Evolutionary conservation across 2,888 invertebrate species (phyloP).

Genomic region (Polydrusus cervinus): DNA sequence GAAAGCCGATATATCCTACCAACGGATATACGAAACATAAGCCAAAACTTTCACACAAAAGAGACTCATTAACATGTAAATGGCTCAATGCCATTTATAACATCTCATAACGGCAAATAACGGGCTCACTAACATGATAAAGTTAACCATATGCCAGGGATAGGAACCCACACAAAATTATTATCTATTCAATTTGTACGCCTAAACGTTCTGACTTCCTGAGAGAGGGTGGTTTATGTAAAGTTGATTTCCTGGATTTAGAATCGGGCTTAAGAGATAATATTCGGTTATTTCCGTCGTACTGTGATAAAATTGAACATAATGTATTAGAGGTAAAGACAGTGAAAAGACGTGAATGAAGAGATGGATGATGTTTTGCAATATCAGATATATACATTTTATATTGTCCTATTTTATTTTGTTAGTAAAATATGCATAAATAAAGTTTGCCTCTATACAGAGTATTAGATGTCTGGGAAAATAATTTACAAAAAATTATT

Average conservation of each 20-base stretch:
- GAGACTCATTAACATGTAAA: slow-evolving; percentile 67
- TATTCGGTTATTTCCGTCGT: slow-evolving; percentile 36
- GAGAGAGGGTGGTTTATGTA: slow-evolving; percentile 46
- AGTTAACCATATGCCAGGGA: slow-evolving; percentile 41
- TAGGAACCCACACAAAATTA: slow-evolving; percentile 42
- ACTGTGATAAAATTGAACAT: background rate
- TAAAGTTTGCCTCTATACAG: too few relatives aligned
- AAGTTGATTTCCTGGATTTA: slow-evolving; percentile 51
- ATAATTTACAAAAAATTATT: too few relatives aligned
- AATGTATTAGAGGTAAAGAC: background rate
- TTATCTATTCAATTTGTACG: slow-evolving; percentile 55
- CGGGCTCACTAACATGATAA: slow-evolving; percentile 41
- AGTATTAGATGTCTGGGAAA: too few relatives aligned
- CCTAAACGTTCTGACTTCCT: slow-evolving; percentile 52
- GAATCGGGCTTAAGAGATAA: slow-evolving; percentile 50
- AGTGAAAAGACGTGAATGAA: background rate
- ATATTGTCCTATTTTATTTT: too few relatives aligned
- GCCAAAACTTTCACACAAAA: slow-evolving; percentile 1
- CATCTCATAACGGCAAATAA: slow-evolving; percentile 58
- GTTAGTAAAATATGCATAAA: too few relatives aligned
- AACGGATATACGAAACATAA: background rate
- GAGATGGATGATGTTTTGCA: background rate
- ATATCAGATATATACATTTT: background rate
- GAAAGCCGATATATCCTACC: background rate
- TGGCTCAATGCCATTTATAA: slow-evolving; percentile 65